Base-by-base conservation (phyloP, 2,113 vertebrate species). In the Vulpes vulpes region DNA sequence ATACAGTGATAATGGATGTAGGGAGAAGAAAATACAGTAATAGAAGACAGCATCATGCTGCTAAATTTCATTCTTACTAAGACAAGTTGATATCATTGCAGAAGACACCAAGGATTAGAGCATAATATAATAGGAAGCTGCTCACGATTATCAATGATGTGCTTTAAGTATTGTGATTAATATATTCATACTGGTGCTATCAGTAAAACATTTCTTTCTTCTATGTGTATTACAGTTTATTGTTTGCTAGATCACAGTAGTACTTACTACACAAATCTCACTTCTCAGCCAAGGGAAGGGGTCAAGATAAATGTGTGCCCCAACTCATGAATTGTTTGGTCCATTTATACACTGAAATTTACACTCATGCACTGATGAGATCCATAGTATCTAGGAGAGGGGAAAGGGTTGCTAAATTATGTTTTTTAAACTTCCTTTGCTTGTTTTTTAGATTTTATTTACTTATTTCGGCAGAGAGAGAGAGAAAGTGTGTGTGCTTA, bases 21-120 rank as follows among this genome's bases (percentile, higher is more conserved):
- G 51, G 32, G n/a, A 90, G 51, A 43, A 79, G 74, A 96, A 79
- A 87, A 76, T 0, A 5, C 23, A 79, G 38, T 53, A 60, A 35
- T 78, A 59, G 62, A 85, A 95, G 73, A 62, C 76, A 27, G 27
- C 14, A 2, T 85, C 27, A 15, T 74, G 69, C 76, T 49, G 59
- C 87, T 91, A 25, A 64, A 88, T 80, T 89, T 91, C 89, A 64
- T 95, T 67, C 30, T 79, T 80, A 89, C 25, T 90, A 96, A 88
- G 49, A 38, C 43, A 95, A 69, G 67, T 64, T 76, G 86, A 49
- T 79, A 69, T 60, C 67, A 82, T 22, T 81, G n/a, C 62, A 94
- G 82, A 71, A 73, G 78, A 95, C 25, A 74, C 60, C 3, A 32
- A 91, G 53, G 59, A 95, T 85, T 51, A 65, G 86, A 88, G 16